Evolutionary conservation across 2,797 vertebrate genomes (phyloP).

Genomic region (Gadopsis marmoratus): DNA sequence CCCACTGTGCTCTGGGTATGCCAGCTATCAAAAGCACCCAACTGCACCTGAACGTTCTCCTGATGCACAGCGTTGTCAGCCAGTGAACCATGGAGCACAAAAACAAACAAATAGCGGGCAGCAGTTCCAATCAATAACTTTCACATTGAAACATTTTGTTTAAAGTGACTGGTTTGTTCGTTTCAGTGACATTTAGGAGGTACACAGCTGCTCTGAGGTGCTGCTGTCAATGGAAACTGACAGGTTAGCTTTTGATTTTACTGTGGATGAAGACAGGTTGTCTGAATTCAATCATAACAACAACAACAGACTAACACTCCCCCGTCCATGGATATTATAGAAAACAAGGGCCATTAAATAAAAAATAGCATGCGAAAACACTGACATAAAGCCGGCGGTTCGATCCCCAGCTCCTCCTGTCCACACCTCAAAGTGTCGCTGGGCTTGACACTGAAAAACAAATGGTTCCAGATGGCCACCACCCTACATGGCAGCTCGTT

Average conservation of each 20-base stretch:
- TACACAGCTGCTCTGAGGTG: slow-evolving; percentile 21
- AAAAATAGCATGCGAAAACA: background rate
- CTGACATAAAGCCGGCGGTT: background rate
- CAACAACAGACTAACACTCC: background rate
- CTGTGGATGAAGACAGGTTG: background rate
- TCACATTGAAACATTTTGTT: background rate
- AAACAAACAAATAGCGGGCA: slow-evolving; percentile 27
- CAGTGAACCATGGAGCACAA: slow-evolving; percentile 15
- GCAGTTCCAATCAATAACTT: slow-evolving; percentile 36
- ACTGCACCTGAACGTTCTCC: slow-evolving; percentile 14
- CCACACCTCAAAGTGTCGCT: background rate
- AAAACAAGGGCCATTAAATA: background rate
- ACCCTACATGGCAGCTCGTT: background rate
- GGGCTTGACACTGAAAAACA: background rate
- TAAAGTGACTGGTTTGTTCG: slow-evolving; percentile 16
- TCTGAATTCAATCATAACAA: slow-evolving; percentile 14
- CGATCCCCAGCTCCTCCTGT: background rate
- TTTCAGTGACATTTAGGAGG: slow-evolving; percentile 18
- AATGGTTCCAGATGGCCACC: background rate
- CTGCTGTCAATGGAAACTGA: slow-evolving; percentile 17
- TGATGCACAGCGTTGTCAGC: slow-evolving; percentile 17
- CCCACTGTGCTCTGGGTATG: slow-evolving; percentile 6
- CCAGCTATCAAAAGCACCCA: slow-evolving; percentile 5
- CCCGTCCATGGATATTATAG: background rate
- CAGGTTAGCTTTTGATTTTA: slow-evolving; percentile 10